Evolutionary conservation across 2,888 invertebrate genomes (phyloP).

Genomic region (Folsomia candida): DNA sequence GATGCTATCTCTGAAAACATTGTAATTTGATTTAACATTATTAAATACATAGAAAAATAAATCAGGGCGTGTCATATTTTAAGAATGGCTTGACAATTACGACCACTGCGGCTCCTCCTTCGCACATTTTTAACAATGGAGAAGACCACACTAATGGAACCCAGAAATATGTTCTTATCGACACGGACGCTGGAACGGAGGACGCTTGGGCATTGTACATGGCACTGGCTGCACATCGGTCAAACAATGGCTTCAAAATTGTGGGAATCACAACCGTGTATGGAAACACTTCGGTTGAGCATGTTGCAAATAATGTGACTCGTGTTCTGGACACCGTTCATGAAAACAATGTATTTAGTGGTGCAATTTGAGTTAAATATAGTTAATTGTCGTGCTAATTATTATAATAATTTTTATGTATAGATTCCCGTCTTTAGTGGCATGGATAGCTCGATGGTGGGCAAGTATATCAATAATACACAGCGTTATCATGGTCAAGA

Average conservation of each 20-base stretch:
- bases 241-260: slow-evolving; percentile 10
- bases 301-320: slow-evolving; percentile 58
- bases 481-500: slow-evolving; percentile 53
- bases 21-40: too few species aligned
- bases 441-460: slow-evolving; percentile 35
- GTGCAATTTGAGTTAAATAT: neutral
- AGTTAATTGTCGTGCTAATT: neutral
- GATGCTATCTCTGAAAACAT: too few species aligned
- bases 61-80: too few species aligned
- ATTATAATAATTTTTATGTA: neutral
- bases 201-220: slow-evolving; percentile 65
- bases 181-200: slow-evolving; percentile 66
- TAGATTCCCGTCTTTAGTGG: slow-evolving; percentile 46
- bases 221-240: slow-evolving; percentile 53
- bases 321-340: slow-evolving; percentile 5
- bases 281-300: slow-evolving; percentile 70
- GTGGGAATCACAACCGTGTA: slow-evolving; percentile 63
- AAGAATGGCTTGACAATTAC: too few species aligned
- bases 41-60: too few species aligned
- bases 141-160: too few species aligned
- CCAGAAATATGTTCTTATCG: slow-evolving; percentile 56
- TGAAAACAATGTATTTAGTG: too few species aligned
- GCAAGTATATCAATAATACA: neutral
- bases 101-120: too few species aligned
- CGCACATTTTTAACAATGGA: too few species aligned